These are phyloP conservation scores for Probosciger aterrimus DNA, from an alignment of 2,113 vertebrate species.

Conservation along the genomic window DNA sequence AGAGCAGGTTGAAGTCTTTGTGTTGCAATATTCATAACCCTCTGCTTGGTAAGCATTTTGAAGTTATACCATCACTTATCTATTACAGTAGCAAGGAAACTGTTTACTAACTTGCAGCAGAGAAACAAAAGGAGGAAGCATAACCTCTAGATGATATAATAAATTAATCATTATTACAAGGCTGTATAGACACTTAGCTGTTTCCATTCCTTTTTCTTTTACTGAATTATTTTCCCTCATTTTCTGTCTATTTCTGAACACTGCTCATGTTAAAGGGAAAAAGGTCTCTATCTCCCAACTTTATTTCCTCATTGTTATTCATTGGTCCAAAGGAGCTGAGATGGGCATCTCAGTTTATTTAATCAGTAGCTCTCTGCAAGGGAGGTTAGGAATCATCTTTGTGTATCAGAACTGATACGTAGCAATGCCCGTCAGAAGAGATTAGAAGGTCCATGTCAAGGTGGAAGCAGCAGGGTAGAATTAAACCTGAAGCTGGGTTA, in stretches of 20 bases:
- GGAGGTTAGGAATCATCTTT: constrained; percentile 77
- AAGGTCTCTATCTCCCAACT: constrained; percentile 49
- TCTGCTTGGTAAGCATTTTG: not conserved
- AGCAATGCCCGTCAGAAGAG: constrained; percentile 84
- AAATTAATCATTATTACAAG: constrained; percentile 21
- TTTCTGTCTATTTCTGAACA: not conserved
- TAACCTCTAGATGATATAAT: not conserved
- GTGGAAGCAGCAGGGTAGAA: constrained; percentile 76
- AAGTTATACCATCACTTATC: not conserved
- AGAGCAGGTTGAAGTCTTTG: not conserved
- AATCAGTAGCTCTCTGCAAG: constrained; percentile 83
- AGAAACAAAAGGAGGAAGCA: not conserved
- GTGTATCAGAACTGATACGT: constrained; percentile 75
- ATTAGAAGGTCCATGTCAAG: constrained; percentile 85
- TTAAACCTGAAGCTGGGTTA: constrained; percentile 87
- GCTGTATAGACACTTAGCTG: constrained; percentile 5
- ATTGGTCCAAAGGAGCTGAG: constrained; percentile 82
- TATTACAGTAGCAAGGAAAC: not conserved
- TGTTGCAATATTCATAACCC: not conserved
- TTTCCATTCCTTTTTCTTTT: constrained; percentile 13
- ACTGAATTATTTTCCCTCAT: constrained; percentile 5
- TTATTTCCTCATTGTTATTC: constrained; percentile 86
- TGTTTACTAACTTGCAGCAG: constrained; percentile 10
- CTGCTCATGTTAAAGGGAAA: constrained; percentile 32
- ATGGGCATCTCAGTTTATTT: constrained; percentile 88